Conservation (phyloP, 2,888 invertebrate genomes). For the Pandemis corylana region DNA sequence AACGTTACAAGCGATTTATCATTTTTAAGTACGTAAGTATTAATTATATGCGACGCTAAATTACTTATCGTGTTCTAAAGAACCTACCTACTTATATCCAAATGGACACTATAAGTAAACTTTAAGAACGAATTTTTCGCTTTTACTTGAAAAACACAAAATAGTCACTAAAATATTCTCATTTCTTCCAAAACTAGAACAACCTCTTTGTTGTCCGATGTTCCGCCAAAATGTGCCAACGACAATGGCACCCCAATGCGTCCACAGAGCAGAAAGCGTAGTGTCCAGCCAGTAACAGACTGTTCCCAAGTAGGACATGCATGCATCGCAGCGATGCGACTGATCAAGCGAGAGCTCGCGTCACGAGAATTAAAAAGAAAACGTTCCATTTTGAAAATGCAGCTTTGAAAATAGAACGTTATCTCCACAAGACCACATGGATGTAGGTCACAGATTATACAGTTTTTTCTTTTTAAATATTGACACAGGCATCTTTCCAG, state of each 20-base stretch:
- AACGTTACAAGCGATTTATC: not conserved
- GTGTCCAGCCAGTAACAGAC: conserved; percentile 29
- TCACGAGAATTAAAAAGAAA: conserved; percentile 39
- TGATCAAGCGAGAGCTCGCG: conserved; percentile 39
- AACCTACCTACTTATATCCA: not conserved
- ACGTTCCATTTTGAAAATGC: conserved; percentile 31
- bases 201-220: conserved; percentile 15
- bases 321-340: conserved; percentile 35
- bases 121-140: not conserved
- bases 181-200: conserved; percentile 23
- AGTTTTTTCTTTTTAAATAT: conserved; percentile 10
- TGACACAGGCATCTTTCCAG: conserved; percentile 35
- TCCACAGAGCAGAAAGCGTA: conserved; percentile 32
- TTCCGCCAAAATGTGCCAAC: conserved; percentile 35
- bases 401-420: conserved; percentile 36
- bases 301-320: conserved; percentile 36
- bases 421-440: not conserved
- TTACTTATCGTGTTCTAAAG: not conserved
- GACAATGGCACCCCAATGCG: conserved; percentile 27
- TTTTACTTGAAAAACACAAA: not conserved
- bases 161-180: conserved; percentile 19
- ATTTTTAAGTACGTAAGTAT: conserved; percentile 7
- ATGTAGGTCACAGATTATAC: not conserved
- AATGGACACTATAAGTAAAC: not conserved
- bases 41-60: not conserved